Percentiles rank a stretch among this genome's conserved stretches.
phyloP scores from a whole-genome alignment of 1,140 invertebrate species.

The Carposina sasakii region DNA sequence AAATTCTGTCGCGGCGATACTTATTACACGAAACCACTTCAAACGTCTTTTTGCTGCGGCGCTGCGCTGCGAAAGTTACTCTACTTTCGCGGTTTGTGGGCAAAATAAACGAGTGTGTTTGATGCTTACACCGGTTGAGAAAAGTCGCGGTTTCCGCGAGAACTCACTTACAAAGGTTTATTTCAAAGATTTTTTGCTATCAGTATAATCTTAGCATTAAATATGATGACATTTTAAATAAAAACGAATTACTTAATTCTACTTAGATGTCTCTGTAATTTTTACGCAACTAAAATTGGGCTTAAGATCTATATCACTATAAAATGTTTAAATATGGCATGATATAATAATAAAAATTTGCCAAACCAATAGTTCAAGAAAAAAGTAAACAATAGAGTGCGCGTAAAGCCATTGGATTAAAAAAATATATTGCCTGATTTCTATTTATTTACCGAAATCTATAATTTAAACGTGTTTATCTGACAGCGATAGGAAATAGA shows the following conservation, averaged over 20 bases:
- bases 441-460: not conserved
- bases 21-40: slow-evolving; percentile 63
- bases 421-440: not conserved
- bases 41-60: slow-evolving; percentile 51
- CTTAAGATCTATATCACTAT: too few species aligned
- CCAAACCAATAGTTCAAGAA: not conserved
- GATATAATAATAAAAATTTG: not conserved
- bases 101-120: too few species aligned
- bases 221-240: too few species aligned
- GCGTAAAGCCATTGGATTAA: not conserved
- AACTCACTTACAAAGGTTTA: too few species aligned
- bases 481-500: too few species aligned
- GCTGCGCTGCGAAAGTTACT: slow-evolving; percentile 37
- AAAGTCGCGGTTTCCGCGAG: too few species aligned
- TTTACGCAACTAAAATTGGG: too few species aligned
- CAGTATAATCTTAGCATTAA: too few species aligned
- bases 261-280: too few species aligned
- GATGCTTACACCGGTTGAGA: too few species aligned
- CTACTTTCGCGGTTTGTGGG: slow-evolving; percentile 26
- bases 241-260: too few species aligned
- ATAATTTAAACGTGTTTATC: not conserved
- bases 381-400: not conserved
- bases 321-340: not conserved
- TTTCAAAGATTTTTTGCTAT: too few species aligned
- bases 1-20: slow-evolving; percentile 61